Conservation (phyloP, 2,888 invertebrate species). For the Cistogaster globosa region DNA sequence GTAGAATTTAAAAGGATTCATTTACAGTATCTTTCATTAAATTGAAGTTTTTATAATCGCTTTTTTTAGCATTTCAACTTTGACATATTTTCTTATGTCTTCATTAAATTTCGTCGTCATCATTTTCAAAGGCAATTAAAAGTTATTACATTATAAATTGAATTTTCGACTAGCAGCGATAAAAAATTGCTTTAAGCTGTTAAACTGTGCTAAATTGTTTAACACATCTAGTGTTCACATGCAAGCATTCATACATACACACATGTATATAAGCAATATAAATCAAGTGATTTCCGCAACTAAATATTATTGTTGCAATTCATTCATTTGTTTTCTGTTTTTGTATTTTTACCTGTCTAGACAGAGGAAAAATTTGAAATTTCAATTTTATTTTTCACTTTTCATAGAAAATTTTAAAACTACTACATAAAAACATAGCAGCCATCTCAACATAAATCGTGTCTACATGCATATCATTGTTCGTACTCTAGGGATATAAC, state of each 20-base stretch:
- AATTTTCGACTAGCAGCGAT: slow-evolving; percentile 34
- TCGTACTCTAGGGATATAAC: background rate
- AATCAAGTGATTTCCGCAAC: slow-evolving; percentile 70
- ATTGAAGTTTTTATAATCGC: no score
- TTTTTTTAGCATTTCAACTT: slow-evolving; percentile 20
- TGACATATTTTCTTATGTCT: background rate
- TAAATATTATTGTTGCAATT: slow-evolving; percentile 66
- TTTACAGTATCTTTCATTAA: background rate
- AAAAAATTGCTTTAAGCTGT: slow-evolving; percentile 29
- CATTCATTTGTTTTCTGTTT: slow-evolving; percentile 15
- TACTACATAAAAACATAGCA: slow-evolving; percentile 23
- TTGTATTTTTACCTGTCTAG: slow-evolving; percentile 65
- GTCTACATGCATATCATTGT: background rate
- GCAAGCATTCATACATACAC: background rate
- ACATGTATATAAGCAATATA: slow-evolving; percentile 5
- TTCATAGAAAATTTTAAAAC: slow-evolving; percentile 36
- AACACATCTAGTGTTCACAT: slow-evolving; percentile 2
- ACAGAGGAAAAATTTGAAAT: slow-evolving; percentile 65
- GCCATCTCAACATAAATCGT: background rate
- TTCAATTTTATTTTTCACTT: slow-evolving; percentile 41
- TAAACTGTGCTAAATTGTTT: slow-evolving; percentile 59
- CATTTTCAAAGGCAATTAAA: slow-evolving; percentile 59
- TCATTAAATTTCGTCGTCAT: slow-evolving; percentile 21
- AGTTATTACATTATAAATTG: slow-evolving; percentile 66
- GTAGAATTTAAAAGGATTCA: no score